Conservation (phyloP, 1,140 invertebrate species). For the Drosophila virilis region DNA sequence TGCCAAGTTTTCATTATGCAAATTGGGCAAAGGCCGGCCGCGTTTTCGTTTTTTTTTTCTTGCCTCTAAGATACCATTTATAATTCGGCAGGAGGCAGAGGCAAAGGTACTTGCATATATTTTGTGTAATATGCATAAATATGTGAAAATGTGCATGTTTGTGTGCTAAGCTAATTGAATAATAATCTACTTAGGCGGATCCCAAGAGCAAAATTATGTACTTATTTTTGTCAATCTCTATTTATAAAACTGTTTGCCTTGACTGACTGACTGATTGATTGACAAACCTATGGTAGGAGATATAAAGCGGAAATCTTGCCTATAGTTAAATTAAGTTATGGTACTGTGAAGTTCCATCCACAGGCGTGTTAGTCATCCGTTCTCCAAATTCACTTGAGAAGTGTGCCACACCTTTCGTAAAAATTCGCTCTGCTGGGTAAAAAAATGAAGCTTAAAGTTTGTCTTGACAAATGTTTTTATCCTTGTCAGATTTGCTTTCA, state of each 20-base stretch:
- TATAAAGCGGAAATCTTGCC: no score
- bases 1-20: conserved; percentile 70
- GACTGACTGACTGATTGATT: neutral
- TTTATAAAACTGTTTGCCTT: neutral
- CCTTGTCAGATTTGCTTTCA: no score
- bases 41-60: conserved; percentile 2
- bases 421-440: no score
- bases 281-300: neutral
- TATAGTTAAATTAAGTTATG: no score
- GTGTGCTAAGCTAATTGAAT: neutral
- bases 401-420: no score
- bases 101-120: neutral
- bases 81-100: conserved; percentile 3
- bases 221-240: neutral
- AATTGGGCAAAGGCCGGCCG: conserved; percentile 44
- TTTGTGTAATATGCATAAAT: conserved; percentile 2
- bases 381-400: no score
- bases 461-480: no score
- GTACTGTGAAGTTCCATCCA: no score
- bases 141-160: conserved; percentile 28
- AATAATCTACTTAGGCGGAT: neutral
- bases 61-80: conserved; percentile 1
- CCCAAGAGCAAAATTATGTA: neutral
- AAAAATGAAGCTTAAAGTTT: no score
- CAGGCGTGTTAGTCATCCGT: no score